Evolutionary conservation across 2,797 vertebrate genomes (phyloP).

Genomic region (Anolis apletophallus): DNA sequence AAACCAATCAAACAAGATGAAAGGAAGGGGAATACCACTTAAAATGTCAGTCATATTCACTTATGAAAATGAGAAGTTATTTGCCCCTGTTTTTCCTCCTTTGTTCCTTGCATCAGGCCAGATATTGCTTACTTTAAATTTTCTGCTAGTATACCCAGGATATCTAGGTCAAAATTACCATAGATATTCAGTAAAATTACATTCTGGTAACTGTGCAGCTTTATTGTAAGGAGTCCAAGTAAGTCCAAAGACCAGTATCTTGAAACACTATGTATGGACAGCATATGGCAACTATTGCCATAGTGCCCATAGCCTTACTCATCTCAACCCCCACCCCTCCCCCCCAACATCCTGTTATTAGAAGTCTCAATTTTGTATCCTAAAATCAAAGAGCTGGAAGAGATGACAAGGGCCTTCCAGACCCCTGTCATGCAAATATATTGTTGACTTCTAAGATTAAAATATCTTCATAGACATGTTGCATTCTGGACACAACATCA

Average conservation of each 20-base stretch:
- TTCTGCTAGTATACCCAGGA: neutral
- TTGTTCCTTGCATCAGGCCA: neutral
- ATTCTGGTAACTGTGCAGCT: neutral
- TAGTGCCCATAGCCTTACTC: neutral
- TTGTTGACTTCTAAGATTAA: neutral
- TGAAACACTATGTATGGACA: neutral
- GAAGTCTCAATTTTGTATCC: neutral
- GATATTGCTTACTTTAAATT: neutral
- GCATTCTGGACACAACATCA: too few relatives aligned
- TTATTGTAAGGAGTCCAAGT: neutral
- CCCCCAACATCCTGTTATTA: neutral
- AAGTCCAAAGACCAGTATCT: neutral
- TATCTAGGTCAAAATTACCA: neutral
- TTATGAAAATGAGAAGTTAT: neutral
- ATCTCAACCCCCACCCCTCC: too few relatives aligned
- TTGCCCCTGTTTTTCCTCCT: neutral
- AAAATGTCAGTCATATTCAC: neutral
- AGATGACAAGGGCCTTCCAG: too few relatives aligned
- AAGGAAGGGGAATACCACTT: neutral
- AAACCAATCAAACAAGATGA: conserved; percentile 13
- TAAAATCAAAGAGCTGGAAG: too few relatives aligned
- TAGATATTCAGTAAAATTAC: neutral
- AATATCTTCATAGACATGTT: neutral
- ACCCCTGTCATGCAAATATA: neutral
- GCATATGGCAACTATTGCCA: neutral